Evolutionary conservation across 2,797 vertebrate species (phyloP).

Genomic region (Tadarida brasiliensis): DNA sequence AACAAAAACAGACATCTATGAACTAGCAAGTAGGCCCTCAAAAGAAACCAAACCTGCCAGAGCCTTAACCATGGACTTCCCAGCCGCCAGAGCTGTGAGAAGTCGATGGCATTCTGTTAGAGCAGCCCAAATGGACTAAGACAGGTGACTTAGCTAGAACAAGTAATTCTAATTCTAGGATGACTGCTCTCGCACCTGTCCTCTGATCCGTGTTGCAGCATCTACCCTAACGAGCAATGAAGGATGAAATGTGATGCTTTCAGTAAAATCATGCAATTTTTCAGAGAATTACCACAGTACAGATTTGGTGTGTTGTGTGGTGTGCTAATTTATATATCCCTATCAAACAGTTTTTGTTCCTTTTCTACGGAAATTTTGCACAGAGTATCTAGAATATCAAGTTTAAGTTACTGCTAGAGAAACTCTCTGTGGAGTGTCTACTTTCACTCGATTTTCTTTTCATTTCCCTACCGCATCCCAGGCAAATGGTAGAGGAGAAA

Average conservation of each 20-base stretch:
- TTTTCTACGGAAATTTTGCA: conserved; percentile 5
- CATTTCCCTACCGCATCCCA: neutral
- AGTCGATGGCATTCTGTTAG: neutral
- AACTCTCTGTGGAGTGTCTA: neutral
- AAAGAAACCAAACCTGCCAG: neutral
- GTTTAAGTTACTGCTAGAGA: neutral
- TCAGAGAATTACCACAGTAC: neutral
- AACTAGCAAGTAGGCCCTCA: neutral
- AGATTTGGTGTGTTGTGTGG: neutral
- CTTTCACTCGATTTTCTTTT: neutral
- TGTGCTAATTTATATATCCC: neutral
- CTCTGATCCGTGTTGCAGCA: neutral
- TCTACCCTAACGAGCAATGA: neutral
- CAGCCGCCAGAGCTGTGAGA: neutral
- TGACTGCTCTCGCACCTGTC: neutral
- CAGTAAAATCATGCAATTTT: neutral
- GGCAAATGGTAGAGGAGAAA: conserved; percentile 20
- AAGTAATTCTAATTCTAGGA: neutral
- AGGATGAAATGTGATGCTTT: neutral
- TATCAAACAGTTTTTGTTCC: conserved; percentile 13
- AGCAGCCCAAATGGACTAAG: neutral
- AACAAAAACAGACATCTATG: neutral
- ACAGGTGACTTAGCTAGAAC: neutral
- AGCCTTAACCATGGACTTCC: neutral
- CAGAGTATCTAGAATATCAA: neutral